Evolutionary conservation across 2,113 vertebrate species (phyloP).

Genomic region (Dendropsophus ebraccatus): DNA sequence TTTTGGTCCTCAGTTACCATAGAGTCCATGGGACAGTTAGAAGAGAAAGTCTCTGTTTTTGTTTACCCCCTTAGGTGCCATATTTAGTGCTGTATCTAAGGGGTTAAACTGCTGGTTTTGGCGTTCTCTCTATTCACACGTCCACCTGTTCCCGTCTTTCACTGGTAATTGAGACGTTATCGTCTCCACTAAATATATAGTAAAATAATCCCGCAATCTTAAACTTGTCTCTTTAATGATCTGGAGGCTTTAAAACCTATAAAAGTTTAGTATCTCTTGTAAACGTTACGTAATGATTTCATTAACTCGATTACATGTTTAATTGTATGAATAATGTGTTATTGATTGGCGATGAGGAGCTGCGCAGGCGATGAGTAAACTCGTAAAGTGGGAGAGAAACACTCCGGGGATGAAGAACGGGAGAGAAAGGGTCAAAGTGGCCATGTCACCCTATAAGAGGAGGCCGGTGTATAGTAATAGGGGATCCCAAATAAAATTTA

Average conservation of each 20-base stretch:
- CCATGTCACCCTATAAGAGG: neutral
- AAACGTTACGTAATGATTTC: conserved; percentile 37
- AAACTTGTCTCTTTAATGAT: conserved; percentile 17
- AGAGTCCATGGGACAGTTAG: no score
- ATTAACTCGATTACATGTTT: conserved; percentile 43
- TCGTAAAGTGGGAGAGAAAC: conserved; percentile 12
- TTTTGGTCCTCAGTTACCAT: no score
- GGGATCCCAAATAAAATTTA: no score
- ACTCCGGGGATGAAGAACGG: neutral
- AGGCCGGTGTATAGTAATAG: no score
- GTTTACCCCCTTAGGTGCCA: no score
- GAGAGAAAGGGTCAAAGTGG: neutral
- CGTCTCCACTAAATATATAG: neutral
- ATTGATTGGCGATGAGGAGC: conserved; percentile 23
- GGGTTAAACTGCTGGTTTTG: no score
- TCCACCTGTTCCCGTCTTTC: neutral
- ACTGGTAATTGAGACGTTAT: neutral
- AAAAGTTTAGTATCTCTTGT: conserved; percentile 42
- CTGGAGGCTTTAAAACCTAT: conserved; percentile 33
- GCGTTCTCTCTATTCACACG: no score
- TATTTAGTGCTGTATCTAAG: no score
- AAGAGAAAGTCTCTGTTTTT: no score
- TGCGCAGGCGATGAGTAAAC: conserved; percentile 1
- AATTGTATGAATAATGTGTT: conserved; percentile 53
- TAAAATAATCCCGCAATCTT: conserved; percentile 8